Evolutionary conservation across 2,888 invertebrate genomes (phyloP), one percentile per base, ranked within the genome.

Genomic region (Agonum fuliginosum): DNA sequence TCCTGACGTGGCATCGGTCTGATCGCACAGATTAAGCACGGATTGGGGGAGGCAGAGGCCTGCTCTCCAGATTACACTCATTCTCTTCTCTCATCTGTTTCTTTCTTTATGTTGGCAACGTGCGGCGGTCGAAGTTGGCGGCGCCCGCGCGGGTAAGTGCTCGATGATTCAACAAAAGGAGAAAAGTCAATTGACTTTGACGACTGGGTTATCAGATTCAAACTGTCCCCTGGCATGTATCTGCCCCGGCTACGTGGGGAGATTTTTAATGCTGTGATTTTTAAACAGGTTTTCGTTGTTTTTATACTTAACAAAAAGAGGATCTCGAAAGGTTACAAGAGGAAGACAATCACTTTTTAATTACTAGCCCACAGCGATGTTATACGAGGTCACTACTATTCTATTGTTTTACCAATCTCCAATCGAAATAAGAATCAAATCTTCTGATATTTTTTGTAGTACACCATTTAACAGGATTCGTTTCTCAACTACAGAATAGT

Each of bases 11-110:
- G 67, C 67, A 67, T 37, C 67, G 43, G 37, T 34, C 67, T 67
- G 67, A 67, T 67, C 67, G 19, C 67, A 67, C 67, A 67, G 67
- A 67, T 67, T 67, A 67, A 67, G 67, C 67, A 67, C 67, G 67
- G 67, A 41, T 67, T 67, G 37, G 12, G 43, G 43, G n/a, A 67
- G n/a, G 10, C 10, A 62, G 58, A 62, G 34, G 58, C 43, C 20
- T 67, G 67, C 41, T 67, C 19, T 19, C 67, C 41, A 67, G 67
- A 67, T 41, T 67, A 67, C 67, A 27, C 58, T 62, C 58, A 30
- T 62, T 62, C 58, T 14, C 14, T 30, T 41, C 67, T 67, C 67
- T 62, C 58, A 62, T 62, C 58, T 62, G 58, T 62, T 62, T 62
- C 58, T 62, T 62, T 62, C 58, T 62, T 62, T 62, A 62, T 62